These are phyloP conservation scores for Thamnophis sirtalis DNA, from an alignment of 2,113 vertebrate species.

Conservation along the genomic window DNA sequence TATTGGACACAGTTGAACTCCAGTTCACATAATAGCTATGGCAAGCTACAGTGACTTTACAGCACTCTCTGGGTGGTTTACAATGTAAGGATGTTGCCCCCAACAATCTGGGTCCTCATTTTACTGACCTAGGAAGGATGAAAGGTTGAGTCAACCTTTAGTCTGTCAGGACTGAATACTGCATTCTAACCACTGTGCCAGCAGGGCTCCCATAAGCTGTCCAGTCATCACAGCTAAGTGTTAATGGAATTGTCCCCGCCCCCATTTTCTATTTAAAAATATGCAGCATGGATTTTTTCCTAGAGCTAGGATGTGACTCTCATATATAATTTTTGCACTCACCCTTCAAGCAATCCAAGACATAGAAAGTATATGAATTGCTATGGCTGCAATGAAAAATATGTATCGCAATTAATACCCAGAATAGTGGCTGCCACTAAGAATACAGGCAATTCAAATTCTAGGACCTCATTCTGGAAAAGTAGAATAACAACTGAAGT, in stretches of 20 bases:
- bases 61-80: not conserved
- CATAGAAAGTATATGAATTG: not conserved
- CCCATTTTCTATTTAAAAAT: not conserved
- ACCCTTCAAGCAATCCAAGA: not conserved
- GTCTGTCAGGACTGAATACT: not conserved
- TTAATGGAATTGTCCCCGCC: not conserved
- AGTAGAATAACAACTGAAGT: not conserved
- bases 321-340: not conserved
- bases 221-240: not conserved
- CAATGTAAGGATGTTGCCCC: not conserved
- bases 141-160: not conserved
- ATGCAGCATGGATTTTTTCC: not conserved
- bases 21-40: not conserved
- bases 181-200: not conserved
- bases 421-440: not conserved
- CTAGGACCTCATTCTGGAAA: not conserved
- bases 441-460: not conserved
- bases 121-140: not conserved
- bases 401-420: not conserved
- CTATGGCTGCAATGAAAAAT: not conserved
- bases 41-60: not conserved
- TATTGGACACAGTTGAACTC: not conserved
- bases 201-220: not conserved
- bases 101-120: not conserved
- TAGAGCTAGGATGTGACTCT: not conserved